Percentiles rank a stretch among this genome's conserved stretches.
phyloP scores from a whole-genome alignment of 2,113 vertebrate species.

The Potamarius usumacintae region DNA sequence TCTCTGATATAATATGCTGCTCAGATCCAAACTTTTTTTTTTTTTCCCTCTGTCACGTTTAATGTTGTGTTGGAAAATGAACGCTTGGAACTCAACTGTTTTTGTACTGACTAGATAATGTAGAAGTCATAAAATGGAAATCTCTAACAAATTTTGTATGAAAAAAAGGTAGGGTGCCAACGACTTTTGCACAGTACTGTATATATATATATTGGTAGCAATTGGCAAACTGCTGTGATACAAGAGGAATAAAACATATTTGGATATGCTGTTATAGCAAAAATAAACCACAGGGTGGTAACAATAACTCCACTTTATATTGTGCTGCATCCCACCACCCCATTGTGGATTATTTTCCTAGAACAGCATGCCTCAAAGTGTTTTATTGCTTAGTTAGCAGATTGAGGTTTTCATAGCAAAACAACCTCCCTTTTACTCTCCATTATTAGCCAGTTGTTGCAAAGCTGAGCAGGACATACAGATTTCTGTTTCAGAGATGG shows the following conservation, averaged over 20 bases:
- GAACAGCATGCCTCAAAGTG: no score
- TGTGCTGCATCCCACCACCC: neutral
- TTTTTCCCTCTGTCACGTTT: no score
- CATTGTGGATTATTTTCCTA: no score
- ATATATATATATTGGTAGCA: neutral
- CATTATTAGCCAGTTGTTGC: neutral
- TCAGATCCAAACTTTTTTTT: no score
- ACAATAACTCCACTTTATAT: neutral
- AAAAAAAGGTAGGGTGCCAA: no score
- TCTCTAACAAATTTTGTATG: no score
- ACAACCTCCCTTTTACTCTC: neutral
- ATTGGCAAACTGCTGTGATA: neutral
- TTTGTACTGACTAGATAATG: no score
- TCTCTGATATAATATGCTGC: no score
- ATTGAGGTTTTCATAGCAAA: no score
- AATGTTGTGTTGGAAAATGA: no score
- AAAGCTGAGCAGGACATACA: neutral
- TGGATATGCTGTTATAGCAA: neutral
- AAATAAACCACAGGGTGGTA: neutral
- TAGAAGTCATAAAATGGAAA: no score
- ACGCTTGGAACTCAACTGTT: no score
- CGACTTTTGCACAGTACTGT: neutral
- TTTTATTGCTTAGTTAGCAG: neutral
- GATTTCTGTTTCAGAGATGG: neutral
- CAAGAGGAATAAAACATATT: neutral